A percentile compares a stretch with the other conserved stretches of the same genome.
Conservation (phyloP, 2,888 invertebrate species). For the Hartigia nigra region DNA sequence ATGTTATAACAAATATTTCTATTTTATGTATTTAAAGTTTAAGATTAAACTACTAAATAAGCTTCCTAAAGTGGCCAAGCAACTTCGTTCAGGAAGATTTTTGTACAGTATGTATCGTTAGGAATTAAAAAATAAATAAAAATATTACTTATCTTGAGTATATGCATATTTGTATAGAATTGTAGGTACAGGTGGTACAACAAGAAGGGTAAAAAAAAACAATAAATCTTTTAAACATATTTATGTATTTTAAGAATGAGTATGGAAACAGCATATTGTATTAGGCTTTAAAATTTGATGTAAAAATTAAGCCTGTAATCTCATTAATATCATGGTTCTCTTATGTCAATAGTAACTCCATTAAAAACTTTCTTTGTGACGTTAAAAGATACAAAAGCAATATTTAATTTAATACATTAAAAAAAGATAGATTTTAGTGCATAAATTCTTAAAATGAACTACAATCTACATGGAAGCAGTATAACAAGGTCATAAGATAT, state of each 20-base stretch:
- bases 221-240: background rate
- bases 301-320: background rate
- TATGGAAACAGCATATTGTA: background rate
- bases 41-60: background rate
- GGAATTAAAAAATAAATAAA: conserved; percentile 31
- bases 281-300: background rate
- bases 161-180: background rate
- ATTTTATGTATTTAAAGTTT: conserved; percentile 28
- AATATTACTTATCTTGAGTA: background rate
- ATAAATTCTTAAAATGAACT: background rate
- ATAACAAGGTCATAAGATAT: background rate
- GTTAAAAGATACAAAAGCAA: background rate
- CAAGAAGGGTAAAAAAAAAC: background rate
- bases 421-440: background rate
- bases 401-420: background rate
- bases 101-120: conserved; percentile 54
- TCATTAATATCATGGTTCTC: background rate
- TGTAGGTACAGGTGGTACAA: background rate
- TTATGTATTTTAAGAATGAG: background rate
- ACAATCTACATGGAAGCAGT: background rate
- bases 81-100: conserved; percentile 24
- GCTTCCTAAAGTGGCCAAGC: background rate
- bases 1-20: conserved; percentile 18
- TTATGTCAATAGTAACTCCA: background rate
- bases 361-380: background rate